Conservation (phyloP, 2,888 invertebrate species). For the Platycnemis pennipes region DNA sequence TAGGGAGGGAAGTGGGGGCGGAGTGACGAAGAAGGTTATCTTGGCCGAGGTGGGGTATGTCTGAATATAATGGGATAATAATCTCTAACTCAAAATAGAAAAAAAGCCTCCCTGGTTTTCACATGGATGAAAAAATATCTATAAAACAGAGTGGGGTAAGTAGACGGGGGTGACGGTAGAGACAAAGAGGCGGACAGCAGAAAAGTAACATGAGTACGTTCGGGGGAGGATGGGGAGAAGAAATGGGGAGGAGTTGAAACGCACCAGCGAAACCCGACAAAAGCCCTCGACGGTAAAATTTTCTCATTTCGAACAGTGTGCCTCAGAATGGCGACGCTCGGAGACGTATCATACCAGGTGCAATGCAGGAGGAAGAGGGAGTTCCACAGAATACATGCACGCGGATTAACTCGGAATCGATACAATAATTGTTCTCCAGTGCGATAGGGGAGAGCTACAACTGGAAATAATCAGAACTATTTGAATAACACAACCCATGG, state of each 20-base stretch:
- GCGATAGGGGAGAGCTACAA: neutral
- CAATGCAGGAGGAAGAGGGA: neutral
- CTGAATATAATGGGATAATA: conserved; percentile 2
- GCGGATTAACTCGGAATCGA: neutral
- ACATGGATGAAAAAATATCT: neutral
- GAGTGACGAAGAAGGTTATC: neutral
- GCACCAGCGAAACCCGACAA: neutral
- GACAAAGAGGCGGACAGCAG: neutral
- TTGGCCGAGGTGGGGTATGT: neutral
- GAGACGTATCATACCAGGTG: neutral
- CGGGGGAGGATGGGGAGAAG: neutral
- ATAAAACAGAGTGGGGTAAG: neutral
- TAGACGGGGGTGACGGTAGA: neutral
- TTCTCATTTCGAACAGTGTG: neutral
- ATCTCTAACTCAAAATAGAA: neutral
- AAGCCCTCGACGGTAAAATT: neutral
- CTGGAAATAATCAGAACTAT: neutral
- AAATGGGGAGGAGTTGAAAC: neutral
- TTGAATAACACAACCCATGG: neutral
- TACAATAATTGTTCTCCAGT: neutral
- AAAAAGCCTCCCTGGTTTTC: neutral
- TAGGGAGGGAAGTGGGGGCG: neutral
- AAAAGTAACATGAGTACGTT: neutral
- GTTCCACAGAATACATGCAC: neutral
- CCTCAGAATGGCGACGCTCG: neutral